Percentiles rank a stretch among this genome's conserved stretches.
Evolutionary conservation across 2,888 invertebrate genomes (phyloP).

Genomic region (Epistrophe grossulariae): DNA sequence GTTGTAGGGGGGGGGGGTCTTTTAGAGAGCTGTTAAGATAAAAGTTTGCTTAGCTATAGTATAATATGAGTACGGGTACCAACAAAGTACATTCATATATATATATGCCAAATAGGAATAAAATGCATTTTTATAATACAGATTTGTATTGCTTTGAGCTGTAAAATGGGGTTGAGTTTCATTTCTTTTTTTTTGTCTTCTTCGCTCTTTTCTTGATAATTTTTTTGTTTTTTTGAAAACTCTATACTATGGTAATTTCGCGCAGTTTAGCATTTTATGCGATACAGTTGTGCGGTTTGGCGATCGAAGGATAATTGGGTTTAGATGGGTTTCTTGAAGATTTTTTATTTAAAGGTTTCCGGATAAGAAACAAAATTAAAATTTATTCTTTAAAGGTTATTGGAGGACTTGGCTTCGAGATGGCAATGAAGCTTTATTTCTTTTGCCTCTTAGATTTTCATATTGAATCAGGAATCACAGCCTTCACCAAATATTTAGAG

Average conservation of each 20-base stretch:
- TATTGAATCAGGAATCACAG: background rate
- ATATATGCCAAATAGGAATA: constrained; percentile 28
- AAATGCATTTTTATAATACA: constrained; percentile 52
- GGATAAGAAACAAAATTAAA: background rate
- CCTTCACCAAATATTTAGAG: too few relatives aligned
- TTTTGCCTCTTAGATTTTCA: background rate
- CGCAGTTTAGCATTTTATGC: constrained; percentile 46
- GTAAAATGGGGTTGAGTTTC: constrained; percentile 41
- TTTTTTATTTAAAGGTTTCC: background rate
- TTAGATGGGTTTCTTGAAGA: constrained; percentile 30
- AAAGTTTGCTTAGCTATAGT: constrained; percentile 49
- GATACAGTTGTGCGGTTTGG: constrained; percentile 48
- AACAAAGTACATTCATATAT: background rate
- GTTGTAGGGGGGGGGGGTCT: constrained; percentile 25
- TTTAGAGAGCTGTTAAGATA: constrained; percentile 61
- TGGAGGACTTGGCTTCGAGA: background rate
- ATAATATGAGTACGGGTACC: background rate
- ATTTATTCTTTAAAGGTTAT: background rate
- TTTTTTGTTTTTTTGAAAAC: background rate
- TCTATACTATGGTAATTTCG: constrained; percentile 44
- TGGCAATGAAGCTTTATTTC: background rate
- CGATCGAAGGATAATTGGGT: constrained; percentile 60
- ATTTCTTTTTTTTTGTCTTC: background rate
- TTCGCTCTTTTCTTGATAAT: background rate
- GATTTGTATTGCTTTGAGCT: constrained; percentile 59